A percentile compares a stretch with the other conserved stretches of the same genome.
These are phyloP conservation scores for Limnephilus auricula DNA, from an alignment of 2,888 invertebrate genomes.

Conservation along the genomic window DNA sequence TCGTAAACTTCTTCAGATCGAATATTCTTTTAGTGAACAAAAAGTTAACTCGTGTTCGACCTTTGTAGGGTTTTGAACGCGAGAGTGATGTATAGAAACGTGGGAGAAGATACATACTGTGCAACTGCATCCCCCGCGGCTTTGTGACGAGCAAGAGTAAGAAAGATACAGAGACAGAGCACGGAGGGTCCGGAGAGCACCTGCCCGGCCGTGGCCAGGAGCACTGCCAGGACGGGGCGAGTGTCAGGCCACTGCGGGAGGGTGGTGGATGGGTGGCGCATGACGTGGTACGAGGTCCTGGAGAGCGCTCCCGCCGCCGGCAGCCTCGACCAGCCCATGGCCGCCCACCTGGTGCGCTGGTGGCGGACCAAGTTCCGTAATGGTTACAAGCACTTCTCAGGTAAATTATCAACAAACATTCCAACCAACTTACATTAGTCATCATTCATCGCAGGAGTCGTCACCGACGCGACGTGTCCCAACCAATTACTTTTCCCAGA, in stretches of 20 bases:
- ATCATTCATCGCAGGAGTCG: background rate
- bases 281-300: slow-evolving; percentile 80
- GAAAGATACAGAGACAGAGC: background rate
- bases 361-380: slow-evolving; percentile 86
- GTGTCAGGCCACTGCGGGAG: background rate
- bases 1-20: slow-evolving; percentile 45
- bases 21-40: slow-evolving; percentile 31
- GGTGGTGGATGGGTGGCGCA: slow-evolving; percentile 67
- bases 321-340: slow-evolving; percentile 78
- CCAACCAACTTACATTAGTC: background rate
- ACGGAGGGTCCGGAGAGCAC: background rate
- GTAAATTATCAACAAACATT: slow-evolving; percentile 73
- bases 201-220: slow-evolving; percentile 34
- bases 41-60: background rate
- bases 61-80: slow-evolving; percentile 27
- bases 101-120: background rate
- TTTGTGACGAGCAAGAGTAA: slow-evolving; percentile 27
- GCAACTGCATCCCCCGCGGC: background rate
- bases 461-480: background rate
- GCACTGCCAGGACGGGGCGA: slow-evolving; percentile 15
- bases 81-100: background rate
- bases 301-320: slow-evolving; percentile 75
- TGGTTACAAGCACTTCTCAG: slow-evolving; percentile 86
- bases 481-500: background rate
- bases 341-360: slow-evolving; percentile 87